Conservation (phyloP, 1,140 invertebrate genomes). For the Sycobia sp. region DNA sequence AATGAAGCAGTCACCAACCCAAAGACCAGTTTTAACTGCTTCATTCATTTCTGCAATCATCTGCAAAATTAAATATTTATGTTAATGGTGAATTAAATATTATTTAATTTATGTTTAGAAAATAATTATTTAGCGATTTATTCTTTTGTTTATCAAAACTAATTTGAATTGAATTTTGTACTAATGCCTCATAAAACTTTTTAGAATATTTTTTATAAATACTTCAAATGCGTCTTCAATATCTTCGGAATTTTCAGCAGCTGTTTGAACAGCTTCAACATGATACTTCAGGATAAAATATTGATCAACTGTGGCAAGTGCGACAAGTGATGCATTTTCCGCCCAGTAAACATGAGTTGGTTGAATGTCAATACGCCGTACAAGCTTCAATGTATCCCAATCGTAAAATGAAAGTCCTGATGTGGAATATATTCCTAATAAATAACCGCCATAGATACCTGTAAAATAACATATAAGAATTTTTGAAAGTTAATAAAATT, state of each 20-base stretch:
- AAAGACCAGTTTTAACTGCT: conserved; percentile 92
- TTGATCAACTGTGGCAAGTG: conserved; percentile 92
- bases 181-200: no score
- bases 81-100: no score
- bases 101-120: no score
- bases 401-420: conserved; percentile 95
- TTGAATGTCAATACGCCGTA: conserved; percentile 95
- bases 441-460: conserved; percentile 94
- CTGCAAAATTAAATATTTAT: conserved; percentile 55
- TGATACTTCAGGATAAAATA: conserved; percentile 96
- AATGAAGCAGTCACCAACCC: conserved; percentile 99
- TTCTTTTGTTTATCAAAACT: no score
- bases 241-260: conserved; percentile 85
- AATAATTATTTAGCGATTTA: no score
- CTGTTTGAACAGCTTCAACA: conserved; percentile 74
- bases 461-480: conserved; percentile 33
- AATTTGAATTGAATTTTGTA: no score
- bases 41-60: conserved; percentile 89
- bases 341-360: conserved; percentile 96
- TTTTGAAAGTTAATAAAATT: no score
- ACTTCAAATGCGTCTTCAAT: conserved; percentile 98
- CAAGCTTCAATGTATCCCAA: conserved; percentile 92
- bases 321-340: conserved; percentile 92
- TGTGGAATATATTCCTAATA: conserved; percentile 92
- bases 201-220: conserved; percentile 31